These are phyloP conservation scores for Scomber colias DNA, from an alignment of 2,113 vertebrate genomes.

Conservation along the genomic window DNA sequence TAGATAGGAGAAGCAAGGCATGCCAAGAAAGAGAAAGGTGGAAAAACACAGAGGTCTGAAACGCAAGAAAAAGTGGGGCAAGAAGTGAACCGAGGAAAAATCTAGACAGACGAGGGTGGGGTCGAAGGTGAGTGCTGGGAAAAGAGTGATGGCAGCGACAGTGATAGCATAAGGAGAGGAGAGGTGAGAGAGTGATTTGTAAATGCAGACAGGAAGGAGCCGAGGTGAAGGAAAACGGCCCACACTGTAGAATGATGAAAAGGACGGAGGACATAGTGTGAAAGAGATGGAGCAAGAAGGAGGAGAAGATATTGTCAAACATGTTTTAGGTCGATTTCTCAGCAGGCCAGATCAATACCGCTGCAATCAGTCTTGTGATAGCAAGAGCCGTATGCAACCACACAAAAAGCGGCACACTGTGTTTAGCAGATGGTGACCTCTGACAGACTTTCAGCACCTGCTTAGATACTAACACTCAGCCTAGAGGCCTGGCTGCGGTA, in stretches of 20 bases:
- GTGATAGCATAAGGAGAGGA: slow-evolving; percentile 31
- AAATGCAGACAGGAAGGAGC: slow-evolving; percentile 10
- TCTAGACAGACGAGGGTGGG: slow-evolving; percentile 29
- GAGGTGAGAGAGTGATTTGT: slow-evolving; percentile 45
- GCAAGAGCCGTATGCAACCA: slow-evolving; percentile 45
- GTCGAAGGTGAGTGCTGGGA: slow-evolving; percentile 6
- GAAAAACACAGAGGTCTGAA: slow-evolving; percentile 20
- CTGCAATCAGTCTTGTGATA: slow-evolving; percentile 59
- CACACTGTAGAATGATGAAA: slow-evolving; percentile 41
- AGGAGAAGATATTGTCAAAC: slow-evolving; percentile 69
- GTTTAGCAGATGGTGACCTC: slow-evolving; percentile 34
- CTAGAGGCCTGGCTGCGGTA: slow-evolving; percentile 18
- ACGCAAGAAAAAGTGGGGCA: neutral
- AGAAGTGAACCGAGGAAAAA: slow-evolving; percentile 4
- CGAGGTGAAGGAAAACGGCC: slow-evolving; percentile 48
- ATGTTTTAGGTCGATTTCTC: slow-evolving; percentile 63
- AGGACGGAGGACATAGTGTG: slow-evolving; percentile 28
- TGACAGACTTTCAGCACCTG: slow-evolving; percentile 33
- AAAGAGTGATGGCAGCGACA: slow-evolving; percentile 36
- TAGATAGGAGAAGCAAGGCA: neutral
- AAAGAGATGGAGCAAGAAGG: slow-evolving; percentile 49
- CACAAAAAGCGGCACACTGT: slow-evolving; percentile 17
- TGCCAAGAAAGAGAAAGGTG: slow-evolving; percentile 4
- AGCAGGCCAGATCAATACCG: slow-evolving; percentile 63
- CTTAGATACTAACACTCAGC: slow-evolving; percentile 9